Evolutionary conservation across 2,797 vertebrate genomes (phyloP).

Genomic region (Crocodylus rhombifer): DNA sequence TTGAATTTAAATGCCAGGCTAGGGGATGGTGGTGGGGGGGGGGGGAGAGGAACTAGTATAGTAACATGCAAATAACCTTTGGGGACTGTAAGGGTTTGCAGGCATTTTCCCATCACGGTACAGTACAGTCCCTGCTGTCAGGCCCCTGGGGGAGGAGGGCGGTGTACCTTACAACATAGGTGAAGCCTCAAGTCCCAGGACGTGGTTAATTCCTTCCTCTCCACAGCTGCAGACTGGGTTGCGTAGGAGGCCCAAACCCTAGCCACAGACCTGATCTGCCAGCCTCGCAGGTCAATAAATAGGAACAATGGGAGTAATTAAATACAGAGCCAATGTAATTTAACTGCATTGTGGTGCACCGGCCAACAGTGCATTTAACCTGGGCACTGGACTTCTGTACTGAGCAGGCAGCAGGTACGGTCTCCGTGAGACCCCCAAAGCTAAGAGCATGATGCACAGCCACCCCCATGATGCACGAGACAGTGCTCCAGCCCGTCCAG

Average conservation of each 20-base stretch:
- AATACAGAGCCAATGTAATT: not conserved
- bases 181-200: too few species aligned
- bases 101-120: not conserved
- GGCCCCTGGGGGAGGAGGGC: too few species aligned
- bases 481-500: too few species aligned
- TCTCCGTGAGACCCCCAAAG: not conserved
- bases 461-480: too few species aligned
- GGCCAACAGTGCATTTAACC: not conserved
- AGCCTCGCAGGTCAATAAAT: too few species aligned
- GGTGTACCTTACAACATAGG: too few species aligned
- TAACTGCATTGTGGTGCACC: not conserved
- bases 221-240: too few species aligned
- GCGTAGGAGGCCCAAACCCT: too few species aligned
- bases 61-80: not conserved
- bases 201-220: too few species aligned
- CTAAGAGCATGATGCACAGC: not conserved
- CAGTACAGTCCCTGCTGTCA: too few species aligned
- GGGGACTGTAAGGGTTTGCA: not conserved
- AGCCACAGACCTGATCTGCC: too few species aligned
- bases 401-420: not conserved
- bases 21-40: not conserved
- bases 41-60: not conserved
- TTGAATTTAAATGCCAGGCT: not conserved
- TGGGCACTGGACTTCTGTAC: not conserved
- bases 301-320: too few species aligned